Evolutionary conservation across 2,113 vertebrate genomes (phyloP), one percentile per base, ranked within the genome.

Genomic region (Petrocephalus microphthalmus): DNA sequence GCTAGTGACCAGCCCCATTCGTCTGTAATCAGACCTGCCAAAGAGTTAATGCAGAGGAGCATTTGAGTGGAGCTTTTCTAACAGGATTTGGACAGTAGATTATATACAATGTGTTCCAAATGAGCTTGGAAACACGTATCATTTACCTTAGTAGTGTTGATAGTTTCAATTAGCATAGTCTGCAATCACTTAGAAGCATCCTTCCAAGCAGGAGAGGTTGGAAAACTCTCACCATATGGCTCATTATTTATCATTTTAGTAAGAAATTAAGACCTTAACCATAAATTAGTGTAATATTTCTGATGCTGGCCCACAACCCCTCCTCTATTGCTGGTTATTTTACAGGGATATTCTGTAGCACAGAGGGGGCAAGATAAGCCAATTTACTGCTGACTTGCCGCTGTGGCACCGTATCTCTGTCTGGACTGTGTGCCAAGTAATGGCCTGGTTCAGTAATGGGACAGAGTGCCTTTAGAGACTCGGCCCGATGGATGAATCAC

Each of bases 261-360:
- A 78, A 29, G 33, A 13, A 78, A 5, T 78, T 78, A 37, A 78
- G 29, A 78, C 29, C 25, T 74, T 42, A 78, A 78, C 15, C n/a
- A n/a, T 78, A 78, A 78, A 78, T 78, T 78, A 78, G 17, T 78
- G 71, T 19, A 78, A 78, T 78, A 78, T 78, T 29, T 78, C 71
- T 7, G 33, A 78, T 78, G 33, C 29, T 78, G 33, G 5, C 15
- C 71, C 71, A 78, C 17, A 37, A 29, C 71, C 71, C 13, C 71
- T 78, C 33, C 71, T 19, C 29, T 19, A 78, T 78, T 33, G 37
- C 71, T 78, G 71, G 5, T 78, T 78, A 78, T 17, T 13, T 42
- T 42, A 42, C 29, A 42, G 17, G 33, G 6, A 74, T 37, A 37
- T 74, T 74, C 29, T 74, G 33, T 29, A 6, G 29, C 25, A 17